phyloP scores from a whole-genome alignment of 2,888 invertebrate genomes.

The Caenorhabditis wallacei region DNA sequence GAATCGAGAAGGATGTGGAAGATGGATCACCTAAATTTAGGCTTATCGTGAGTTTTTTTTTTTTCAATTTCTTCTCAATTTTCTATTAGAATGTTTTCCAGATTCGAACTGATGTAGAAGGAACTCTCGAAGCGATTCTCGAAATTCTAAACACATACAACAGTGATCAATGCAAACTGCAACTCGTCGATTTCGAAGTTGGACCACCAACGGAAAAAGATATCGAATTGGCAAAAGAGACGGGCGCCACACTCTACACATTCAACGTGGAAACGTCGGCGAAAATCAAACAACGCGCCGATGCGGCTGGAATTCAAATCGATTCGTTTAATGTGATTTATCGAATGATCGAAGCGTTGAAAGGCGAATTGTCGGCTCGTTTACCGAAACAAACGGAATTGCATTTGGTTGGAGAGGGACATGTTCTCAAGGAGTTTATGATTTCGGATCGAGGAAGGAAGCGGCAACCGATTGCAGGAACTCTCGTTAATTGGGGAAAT shows the following conservation, averaged over 20 bases:
- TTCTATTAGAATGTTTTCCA: slow-evolving; percentile 17
- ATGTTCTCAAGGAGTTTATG: slow-evolving; percentile 85
- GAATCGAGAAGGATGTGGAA: slow-evolving; percentile 70
- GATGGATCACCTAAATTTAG: slow-evolving; percentile 69
- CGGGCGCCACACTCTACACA: slow-evolving; percentile 89
- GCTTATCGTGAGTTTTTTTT: slow-evolving; percentile 68
- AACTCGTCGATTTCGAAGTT: slow-evolving; percentile 93
- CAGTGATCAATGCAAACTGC: slow-evolving; percentile 87
- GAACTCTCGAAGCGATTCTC: slow-evolving; percentile 95
- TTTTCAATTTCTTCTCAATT: neutral
- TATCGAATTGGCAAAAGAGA: slow-evolving; percentile 88
- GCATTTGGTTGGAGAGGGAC: slow-evolving; percentile 88
- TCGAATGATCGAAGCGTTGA: slow-evolving; percentile 91
- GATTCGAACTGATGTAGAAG: slow-evolving; percentile 91
- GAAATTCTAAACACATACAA: slow-evolving; percentile 92
- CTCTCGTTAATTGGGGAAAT: slow-evolving; percentile 80
- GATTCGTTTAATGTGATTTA: slow-evolving; percentile 93
- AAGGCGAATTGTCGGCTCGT: slow-evolving; percentile 88
- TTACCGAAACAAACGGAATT: slow-evolving; percentile 89
- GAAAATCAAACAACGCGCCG: slow-evolving; percentile 85
- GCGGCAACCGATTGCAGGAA: slow-evolving; percentile 86
- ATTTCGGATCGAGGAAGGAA: slow-evolving; percentile 87
- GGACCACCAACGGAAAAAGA: slow-evolving; percentile 92
- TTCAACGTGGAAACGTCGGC: slow-evolving; percentile 88
- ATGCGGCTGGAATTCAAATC: slow-evolving; percentile 86